Evolutionary conservation across 2,113 vertebrate species (phyloP).

Genomic region (Prunella fulvescens): DNA sequence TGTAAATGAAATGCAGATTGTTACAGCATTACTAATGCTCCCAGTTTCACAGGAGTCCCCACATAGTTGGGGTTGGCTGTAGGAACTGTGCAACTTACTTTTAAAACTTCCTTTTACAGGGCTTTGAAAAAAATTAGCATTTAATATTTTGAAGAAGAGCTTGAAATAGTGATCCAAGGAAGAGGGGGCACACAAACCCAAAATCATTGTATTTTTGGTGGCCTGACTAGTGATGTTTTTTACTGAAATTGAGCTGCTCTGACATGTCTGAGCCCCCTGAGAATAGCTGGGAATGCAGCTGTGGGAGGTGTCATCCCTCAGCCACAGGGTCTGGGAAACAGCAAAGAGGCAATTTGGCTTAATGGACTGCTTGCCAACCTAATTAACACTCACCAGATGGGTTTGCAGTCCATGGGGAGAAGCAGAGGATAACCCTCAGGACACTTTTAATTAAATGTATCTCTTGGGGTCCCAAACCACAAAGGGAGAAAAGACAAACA

Average conservation of each 20-base stretch:
- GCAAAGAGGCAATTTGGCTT: neutral
- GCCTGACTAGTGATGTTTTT: neutral
- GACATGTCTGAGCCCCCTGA: neutral
- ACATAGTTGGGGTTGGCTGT: neutral
- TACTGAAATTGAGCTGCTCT: neutral
- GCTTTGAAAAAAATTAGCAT: neutral
- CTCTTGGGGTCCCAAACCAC: slow-evolving; percentile 19
- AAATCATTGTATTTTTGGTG: neutral
- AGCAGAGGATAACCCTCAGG: slow-evolving; percentile 13
- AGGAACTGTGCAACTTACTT: neutral
- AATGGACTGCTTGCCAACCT: neutral
- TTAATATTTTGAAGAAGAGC: neutral
- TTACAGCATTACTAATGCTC: neutral
- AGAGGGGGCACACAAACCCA: no score
- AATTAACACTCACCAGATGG: slow-evolving; percentile 31
- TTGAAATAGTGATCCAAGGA: neutral
- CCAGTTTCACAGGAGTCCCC: neutral
- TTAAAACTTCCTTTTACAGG: neutral
- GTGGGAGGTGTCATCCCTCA: neutral
- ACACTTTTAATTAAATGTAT: neutral
- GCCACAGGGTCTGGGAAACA: neutral
- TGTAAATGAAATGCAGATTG: neutral
- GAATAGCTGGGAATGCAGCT: rapidly evolving
- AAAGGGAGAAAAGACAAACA: neutral
- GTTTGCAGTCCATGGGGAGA: neutral